A percentile compares a stretch with the other conserved stretches of the same genome.
Evolutionary conservation across 1,140 invertebrate genomes (phyloP).

Genomic region (Tetramorium simillimum): DNA sequence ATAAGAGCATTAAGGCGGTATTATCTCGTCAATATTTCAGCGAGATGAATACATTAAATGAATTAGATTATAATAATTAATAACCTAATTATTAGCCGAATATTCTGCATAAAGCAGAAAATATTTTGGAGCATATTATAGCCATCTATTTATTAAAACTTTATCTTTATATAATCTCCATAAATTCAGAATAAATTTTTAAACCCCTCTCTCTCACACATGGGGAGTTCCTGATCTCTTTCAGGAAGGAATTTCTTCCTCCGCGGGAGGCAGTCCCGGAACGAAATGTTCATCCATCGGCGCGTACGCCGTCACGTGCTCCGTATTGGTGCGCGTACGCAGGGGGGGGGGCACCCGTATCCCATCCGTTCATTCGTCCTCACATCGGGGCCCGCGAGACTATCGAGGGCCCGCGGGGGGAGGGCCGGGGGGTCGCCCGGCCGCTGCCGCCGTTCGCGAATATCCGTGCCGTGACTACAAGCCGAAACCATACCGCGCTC

Average conservation of each 20-base stretch:
- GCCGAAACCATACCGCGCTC: constrained; percentile 73
- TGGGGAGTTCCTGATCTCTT: not conserved
- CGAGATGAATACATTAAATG: not conserved
- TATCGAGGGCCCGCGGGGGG: not conserved
- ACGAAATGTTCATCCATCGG: not conserved
- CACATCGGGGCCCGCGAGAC: not conserved
- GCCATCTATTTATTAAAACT: not conserved
- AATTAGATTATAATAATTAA: not conserved
- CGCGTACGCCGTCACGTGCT: not conserved
- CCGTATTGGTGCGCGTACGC: not conserved
- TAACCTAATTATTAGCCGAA: not conserved
- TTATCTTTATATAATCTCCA: not conserved
- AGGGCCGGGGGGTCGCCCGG: not conserved
- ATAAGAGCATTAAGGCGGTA: not conserved
- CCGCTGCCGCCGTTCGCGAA: constrained; percentile 21
- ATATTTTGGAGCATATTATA: too few species aligned
- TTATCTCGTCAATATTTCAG: not conserved
- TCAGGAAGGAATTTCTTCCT: not conserved
- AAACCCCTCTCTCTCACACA: not conserved
- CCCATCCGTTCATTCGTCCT: not conserved
- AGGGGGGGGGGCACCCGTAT: not conserved
- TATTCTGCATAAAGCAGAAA: not conserved
- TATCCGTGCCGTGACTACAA: constrained; percentile 65
- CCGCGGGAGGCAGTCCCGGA: not conserved
- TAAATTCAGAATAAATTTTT: not conserved